phyloP scores from a whole-genome alignment of 92 coral and sea anemone species.

The Paragorgia papillata region DNA sequence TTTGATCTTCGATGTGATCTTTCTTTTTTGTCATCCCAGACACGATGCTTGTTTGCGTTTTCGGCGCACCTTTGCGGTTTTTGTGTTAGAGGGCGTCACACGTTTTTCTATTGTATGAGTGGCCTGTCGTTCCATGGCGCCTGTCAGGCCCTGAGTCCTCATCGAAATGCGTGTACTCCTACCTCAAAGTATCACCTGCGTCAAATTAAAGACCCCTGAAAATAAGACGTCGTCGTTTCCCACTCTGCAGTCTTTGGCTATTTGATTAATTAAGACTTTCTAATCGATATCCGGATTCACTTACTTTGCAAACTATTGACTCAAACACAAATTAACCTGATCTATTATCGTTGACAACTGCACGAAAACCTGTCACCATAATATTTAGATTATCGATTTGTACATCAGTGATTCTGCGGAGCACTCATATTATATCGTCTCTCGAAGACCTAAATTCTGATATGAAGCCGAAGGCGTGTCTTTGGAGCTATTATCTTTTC shows the following conservation, averaged over 20 bases:
- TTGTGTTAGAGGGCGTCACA: conserved; percentile 12
- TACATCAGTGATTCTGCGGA: no score
- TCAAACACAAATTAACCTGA: conserved; percentile 19
- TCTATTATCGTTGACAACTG: conserved; percentile 22
- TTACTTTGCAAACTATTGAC: not conserved
- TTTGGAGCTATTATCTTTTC: no score
- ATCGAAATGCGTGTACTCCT: not conserved
- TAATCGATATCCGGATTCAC: conserved; percentile 39
- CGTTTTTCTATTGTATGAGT: conserved; percentile 12
- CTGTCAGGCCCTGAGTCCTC: not conserved
- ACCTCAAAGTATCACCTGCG: not conserved
- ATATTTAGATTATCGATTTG: no score
- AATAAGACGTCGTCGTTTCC: not conserved
- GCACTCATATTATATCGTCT: no score
- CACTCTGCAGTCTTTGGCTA: not conserved
- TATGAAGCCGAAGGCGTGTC: no score
- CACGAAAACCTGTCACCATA: not conserved
- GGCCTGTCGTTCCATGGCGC: conserved; percentile 7
- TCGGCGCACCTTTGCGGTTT: conserved; percentile 28
- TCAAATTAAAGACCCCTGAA: not conserved
- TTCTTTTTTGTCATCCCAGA: not conserved
- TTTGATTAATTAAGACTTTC: conserved; percentile 27
- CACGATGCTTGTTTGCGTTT: conserved; percentile 5
- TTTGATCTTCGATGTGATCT: not conserved
- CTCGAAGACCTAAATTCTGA: no score